These are phyloP conservation scores for Drosophila cognata DNA, from an alignment of 2,888 invertebrate genomes.

Conservation along the genomic window DNA sequence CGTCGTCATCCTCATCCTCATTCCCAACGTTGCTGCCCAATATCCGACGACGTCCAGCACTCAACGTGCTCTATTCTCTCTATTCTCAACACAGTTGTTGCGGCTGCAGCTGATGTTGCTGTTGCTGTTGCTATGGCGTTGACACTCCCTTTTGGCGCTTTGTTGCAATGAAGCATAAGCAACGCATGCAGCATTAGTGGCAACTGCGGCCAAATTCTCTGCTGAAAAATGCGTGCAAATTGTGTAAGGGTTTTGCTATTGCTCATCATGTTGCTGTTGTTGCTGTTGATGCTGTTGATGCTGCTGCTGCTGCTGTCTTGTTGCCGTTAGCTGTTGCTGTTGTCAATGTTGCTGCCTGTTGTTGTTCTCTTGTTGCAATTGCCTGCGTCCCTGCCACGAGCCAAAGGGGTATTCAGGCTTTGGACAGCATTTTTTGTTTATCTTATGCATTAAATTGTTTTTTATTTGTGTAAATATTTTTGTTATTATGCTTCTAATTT, in stretches of 20 bases:
- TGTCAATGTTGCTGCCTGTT: constrained; percentile 1
- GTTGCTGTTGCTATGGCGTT: constrained; percentile 40
- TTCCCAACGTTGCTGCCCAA: constrained; percentile 36
- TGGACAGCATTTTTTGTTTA: not conserved
- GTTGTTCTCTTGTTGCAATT: constrained; percentile 30
- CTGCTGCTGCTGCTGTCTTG: constrained; percentile 23
- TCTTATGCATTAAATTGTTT: not conserved
- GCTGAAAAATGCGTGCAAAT: constrained; percentile 71
- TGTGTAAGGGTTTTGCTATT: constrained; percentile 46
- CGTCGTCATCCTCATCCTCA: constrained; percentile 5
- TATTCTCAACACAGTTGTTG: constrained; percentile 15
- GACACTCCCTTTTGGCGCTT: constrained; percentile 76
- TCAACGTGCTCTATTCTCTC: constrained; percentile 15
- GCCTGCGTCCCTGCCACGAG: constrained; percentile 5
- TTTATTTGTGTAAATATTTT: not conserved
- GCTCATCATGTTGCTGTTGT: constrained; percentile 29
- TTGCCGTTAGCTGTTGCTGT: constrained; percentile 17
- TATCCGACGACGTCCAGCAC: constrained; percentile 20
- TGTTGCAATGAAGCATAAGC: constrained; percentile 68
- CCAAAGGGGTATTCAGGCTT: constrained; percentile 26
- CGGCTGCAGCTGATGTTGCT: constrained; percentile 9
- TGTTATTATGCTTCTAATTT: not conserved
- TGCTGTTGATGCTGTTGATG: constrained; percentile 14
- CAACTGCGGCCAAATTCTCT: constrained; percentile 51
- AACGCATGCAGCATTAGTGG: constrained; percentile 58